Base-by-base conservation (phyloP, 92 coral and sea anemone species). In the Nematostella vectensis region DNA sequence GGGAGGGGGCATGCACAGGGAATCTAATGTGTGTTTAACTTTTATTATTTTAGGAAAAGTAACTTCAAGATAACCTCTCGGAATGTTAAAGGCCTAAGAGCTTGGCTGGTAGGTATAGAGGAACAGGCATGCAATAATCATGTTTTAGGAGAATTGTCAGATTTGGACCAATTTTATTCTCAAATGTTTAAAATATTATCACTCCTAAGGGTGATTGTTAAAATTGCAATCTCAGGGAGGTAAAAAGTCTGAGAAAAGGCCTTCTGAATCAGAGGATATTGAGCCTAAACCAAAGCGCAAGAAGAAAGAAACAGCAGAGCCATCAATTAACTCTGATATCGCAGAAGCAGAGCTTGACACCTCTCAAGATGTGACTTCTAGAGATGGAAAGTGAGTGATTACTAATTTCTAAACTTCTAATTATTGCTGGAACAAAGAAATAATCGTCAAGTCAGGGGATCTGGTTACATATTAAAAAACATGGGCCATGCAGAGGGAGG, bases 41-140 rank as follows among this genome's bases (percentile, higher is more conserved):
- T 29, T 47, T 3, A 45, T 1, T 2, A 12, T 2, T 43, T 1
- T 53, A 82, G 89, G 39, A 61, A 78, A 1, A 62, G 89, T 63
- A 85, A 81, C 44, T 65, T 88, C 45, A 89, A 88, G 31, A 85
- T 89, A 30, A 55, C 83, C 12, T 80, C 87, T 16, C 85, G 97
- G 97, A 89, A 89, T 73, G 80, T 89, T 4, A 89, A 89, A 74
- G 97, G 97, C 0, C 61, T 89, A 16, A 75, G 78, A 59, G 97
- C 97, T 2, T 89, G 97, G 95, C 18, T 85, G 91, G 97, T 89
- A 67, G 55, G 79, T 49, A 31, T 23, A 22, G 15, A 3, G 21
- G 9, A 26, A 27, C 6, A 11, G 2, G 38, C 39, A 21, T 9
- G 12, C 22, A 2, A 3, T 11, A 3, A 16, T 9, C 2, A 49